phyloP scores from a whole-genome alignment of 2,113 vertebrate species.

The Oostethus manadensis region DNA sequence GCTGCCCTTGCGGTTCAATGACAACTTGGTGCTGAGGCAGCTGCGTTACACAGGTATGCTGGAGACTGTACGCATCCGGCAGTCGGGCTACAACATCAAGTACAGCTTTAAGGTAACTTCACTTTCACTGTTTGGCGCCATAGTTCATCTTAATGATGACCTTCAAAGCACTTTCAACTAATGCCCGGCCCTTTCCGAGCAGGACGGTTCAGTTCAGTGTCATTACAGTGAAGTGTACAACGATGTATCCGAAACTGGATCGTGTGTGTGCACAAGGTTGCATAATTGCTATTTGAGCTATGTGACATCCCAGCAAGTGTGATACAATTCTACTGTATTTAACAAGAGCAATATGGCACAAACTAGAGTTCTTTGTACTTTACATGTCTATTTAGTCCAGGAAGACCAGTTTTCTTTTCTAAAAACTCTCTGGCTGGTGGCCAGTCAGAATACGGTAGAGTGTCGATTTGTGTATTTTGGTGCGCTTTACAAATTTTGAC shows the following conservation, averaged over 20 bases:
- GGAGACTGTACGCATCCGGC: conserved; percentile 94
- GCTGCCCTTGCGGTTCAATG: conserved; percentile 89
- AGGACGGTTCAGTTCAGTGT: not conserved
- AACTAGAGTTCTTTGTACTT: not conserved
- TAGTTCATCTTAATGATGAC: not conserved
- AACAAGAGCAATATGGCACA: not conserved
- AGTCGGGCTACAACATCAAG: conserved; percentile 94
- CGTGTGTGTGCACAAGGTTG: not conserved
- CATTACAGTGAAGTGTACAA: not conserved
- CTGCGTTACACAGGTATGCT: conserved; percentile 97
- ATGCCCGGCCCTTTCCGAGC: not conserved
- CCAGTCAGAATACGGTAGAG: not conserved
- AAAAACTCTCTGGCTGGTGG: not conserved
- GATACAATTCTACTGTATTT: not conserved
- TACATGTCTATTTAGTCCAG: not conserved
- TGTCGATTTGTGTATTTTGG: not conserved
- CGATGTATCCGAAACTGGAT: not conserved
- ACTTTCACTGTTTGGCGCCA: not conserved
- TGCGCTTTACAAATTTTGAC: not conserved
- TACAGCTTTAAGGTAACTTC: conserved; percentile 87
- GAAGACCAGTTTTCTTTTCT: not conserved
- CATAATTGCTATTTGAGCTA: not conserved
- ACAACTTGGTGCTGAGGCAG: conserved; percentile 90
- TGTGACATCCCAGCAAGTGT: not conserved
- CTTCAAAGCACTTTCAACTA: too few relatives aligned